Conservation (phyloP, 2,797 vertebrate genomes). For the Enteromius radiatus region DNA sequence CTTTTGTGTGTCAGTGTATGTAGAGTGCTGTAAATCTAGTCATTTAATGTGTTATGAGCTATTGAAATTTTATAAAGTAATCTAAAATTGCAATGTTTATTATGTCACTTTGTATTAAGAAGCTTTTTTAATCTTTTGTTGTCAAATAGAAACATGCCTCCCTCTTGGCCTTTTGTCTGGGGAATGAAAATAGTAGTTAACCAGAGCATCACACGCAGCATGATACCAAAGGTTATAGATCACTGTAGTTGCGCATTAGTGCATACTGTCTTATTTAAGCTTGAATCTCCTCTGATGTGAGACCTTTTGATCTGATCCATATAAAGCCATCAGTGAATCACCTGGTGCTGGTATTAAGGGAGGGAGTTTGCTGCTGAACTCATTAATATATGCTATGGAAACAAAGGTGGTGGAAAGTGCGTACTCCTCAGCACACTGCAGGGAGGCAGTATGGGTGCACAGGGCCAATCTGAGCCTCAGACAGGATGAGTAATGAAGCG, state of each 20-base stretch:
- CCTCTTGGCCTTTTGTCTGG: background rate
- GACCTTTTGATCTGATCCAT: constrained; percentile 20
- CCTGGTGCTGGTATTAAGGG: constrained; percentile 31
- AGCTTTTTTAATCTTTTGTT: background rate
- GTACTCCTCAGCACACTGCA: constrained; percentile 29
- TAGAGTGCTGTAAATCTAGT: background rate
- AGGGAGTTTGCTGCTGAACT: constrained; percentile 15
- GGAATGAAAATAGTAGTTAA: constrained; percentile 6
- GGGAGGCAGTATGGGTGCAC: constrained; percentile 34
- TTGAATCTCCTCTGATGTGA: constrained; percentile 17
- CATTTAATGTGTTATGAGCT: background rate
- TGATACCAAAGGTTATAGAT: background rate
- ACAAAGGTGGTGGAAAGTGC: constrained; percentile 23
- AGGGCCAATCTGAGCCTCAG: constrained; percentile 35
- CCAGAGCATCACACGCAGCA: background rate
- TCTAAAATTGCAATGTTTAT: constrained; percentile 3
- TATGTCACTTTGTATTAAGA: background rate
- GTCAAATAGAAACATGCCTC: background rate
- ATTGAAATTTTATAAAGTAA: background rate
- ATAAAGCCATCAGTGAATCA: constrained; percentile 15
- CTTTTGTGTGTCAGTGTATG: background rate
- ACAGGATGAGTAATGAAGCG: constrained; percentile 42
- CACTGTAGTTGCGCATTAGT: background rate
- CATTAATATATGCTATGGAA: constrained; percentile 42
- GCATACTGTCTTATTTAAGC: constrained; percentile 28